Evolutionary conservation across 2,113 vertebrate genomes (phyloP), one percentile per base, ranked within the genome.

Genomic region (human (Homo sapiens)): DNA sequence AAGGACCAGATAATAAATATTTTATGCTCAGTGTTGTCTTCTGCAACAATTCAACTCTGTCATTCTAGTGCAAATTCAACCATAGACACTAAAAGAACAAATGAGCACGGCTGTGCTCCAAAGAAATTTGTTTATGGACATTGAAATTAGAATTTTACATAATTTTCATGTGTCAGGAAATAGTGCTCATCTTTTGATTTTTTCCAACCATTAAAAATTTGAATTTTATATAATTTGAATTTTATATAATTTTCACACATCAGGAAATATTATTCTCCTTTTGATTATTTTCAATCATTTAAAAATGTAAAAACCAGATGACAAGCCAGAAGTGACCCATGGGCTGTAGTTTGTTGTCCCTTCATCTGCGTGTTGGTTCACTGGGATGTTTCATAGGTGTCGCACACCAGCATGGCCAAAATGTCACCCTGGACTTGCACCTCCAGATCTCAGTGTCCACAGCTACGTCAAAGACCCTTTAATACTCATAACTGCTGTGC

Each of bases 131-230:
- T 57, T 70, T 66, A 78, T 43, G 59, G 73, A 73, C n/a, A 70
- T 30, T 78, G 76, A 89, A 70, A 79, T 87, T 78, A 70, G 79
- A 73, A 70, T 68, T 90, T 85, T 52, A 89, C 76, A 9, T 38
- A 72, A 70, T 94, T 91, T 78, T 97, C 20, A 83, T 50, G 30
- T 64, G 50, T 93, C 27, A 70, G 40, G 50, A 87, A 87, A 93
- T n/a, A 57, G 35, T 94, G 30, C 79, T 84, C 45, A 86, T 25
- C 61, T 81, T 94, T 68, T 52, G 13, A 68, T 55, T 93, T 96
- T 88, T 78, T 78, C 6, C 16, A 83, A 4, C 20, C 14, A 52
- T 70, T 90, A 61, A 35, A 94, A 32, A 32, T 70, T 79, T 73
- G 38, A 86, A 66, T 48, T 64, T 94, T 75, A 61, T 75, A 48